Base-by-base conservation (phyloP, 2,888 invertebrate species). In the Branchipolynoe longqiensis region DNA sequence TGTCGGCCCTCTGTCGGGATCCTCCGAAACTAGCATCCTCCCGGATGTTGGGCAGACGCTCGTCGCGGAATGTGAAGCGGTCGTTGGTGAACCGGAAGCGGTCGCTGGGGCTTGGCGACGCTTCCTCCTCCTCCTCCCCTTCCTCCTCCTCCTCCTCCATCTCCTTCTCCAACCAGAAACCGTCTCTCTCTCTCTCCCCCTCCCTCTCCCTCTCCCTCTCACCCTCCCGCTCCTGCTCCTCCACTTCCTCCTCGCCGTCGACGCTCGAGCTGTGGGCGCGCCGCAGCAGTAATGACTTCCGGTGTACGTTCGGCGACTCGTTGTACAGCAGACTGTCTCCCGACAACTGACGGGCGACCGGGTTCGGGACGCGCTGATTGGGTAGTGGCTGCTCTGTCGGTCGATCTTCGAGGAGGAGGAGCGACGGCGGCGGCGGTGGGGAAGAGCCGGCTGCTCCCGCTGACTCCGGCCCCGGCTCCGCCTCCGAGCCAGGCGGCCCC, bases 91-190 rank as follows among this genome's bases (percentile, higher is more conserved):
- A 78, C 18, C 48, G 18, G 31, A 78, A 78, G 8, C 78, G 41
- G 22, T 41, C 41, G 6, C 69, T 12, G 36, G 18, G 33, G 48
- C 28, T 78, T 41, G 78, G 78, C 28, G 78, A 78, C 14, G 78
- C 48, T 2, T 48, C 78, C 41, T 48, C 78, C 4, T 78, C 62
- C n/a, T n/a, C 38, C 1, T 54, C 41, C 1, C 28, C 54, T 25
- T 54, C 54, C 31, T 54, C 54, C 25, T 41, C 78, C n/a, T n/a
- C n/a, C n/a, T n/a, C n/a, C n/a, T n/a, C n/a, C n/a, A n/a, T n/a
- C n/a, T n/a, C n/a, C n/a, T n/a, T n/a, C 62, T 62, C 78, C n/a
- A 78, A 48, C 78, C 78, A 78, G 33, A 78, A 78, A 28, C 48
- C 78, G 22, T 78, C 48, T 28, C n/a, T 40, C 25, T 78, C 78